These are phyloP conservation scores for Hermaeophaga mercurialis DNA, from an alignment of 2,888 invertebrate genomes.

Conservation along the genomic window DNA sequence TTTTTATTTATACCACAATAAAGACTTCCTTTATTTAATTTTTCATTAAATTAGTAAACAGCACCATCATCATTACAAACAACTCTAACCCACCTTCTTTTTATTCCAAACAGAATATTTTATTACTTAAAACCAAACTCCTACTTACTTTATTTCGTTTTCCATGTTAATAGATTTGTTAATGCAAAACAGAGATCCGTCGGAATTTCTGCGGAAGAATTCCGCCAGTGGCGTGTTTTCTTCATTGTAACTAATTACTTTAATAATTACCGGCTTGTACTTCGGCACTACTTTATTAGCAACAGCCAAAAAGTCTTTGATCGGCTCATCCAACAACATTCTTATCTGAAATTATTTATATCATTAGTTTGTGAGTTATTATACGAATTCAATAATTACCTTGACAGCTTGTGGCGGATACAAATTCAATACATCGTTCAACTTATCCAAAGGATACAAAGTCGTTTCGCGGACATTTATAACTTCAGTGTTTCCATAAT, in stretches of 20 bases:
- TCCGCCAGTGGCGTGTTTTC: slow-evolving; percentile 63
- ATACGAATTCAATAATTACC: too few relatives aligned
- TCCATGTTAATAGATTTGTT: slow-evolving; percentile 72
- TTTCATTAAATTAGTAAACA: too few relatives aligned
- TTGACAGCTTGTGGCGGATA: slow-evolving; percentile 58
- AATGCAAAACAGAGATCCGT: slow-evolving; percentile 69
- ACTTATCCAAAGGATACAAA: slow-evolving; percentile 59
- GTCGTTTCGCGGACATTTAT: slow-evolving; percentile 52
- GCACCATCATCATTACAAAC: too few relatives aligned
- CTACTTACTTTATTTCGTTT: slow-evolving; percentile 45
- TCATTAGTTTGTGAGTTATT: too few relatives aligned
- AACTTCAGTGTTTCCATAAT: slow-evolving; percentile 60
- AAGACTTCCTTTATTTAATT: too few relatives aligned
- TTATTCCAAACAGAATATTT: too few relatives aligned
- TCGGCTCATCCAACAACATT: slow-evolving; percentile 48
- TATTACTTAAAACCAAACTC: too few relatives aligned
- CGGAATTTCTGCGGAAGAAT: slow-evolving; percentile 69
- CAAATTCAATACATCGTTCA: slow-evolving; percentile 53
- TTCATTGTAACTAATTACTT: slow-evolving; percentile 49
- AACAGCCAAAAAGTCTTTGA: slow-evolving; percentile 51
- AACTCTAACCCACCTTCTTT: too few relatives aligned
- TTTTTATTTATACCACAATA: too few relatives aligned
- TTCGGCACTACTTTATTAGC: slow-evolving; percentile 60
- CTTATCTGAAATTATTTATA: slow-evolving; percentile 44
- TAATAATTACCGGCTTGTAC: slow-evolving; percentile 64